Evolutionary conservation across 2,113 vertebrate genomes (phyloP).

Genomic region (Phalacrocorax brasilianus): DNA sequence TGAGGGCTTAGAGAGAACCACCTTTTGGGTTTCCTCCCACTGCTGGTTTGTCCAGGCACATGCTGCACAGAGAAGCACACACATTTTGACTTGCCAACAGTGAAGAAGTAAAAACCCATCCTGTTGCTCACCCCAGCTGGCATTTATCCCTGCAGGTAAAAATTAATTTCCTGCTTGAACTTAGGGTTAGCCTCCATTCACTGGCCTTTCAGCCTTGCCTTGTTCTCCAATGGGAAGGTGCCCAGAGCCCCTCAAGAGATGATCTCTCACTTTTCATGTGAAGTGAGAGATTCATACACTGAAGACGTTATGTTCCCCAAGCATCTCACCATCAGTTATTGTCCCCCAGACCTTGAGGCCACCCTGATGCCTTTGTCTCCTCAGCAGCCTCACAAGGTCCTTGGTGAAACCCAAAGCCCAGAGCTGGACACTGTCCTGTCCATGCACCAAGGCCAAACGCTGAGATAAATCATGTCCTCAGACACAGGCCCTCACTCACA

Average conservation of each 20-base stretch:
- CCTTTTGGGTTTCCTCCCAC: neutral
- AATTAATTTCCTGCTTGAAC: neutral
- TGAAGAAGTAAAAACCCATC: neutral
- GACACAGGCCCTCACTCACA: neutral
- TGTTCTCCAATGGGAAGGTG: neutral
- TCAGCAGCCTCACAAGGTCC: neutral
- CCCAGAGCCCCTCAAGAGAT: neutral
- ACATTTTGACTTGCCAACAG: neutral
- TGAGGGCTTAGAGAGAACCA: neutral
- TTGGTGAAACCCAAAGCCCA: neutral
- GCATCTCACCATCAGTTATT: neutral
- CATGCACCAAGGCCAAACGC: neutral
- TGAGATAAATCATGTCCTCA: neutral
- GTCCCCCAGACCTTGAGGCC: neutral
- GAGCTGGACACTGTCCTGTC: neutral
- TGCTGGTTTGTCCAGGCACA: neutral
- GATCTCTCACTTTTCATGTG: neutral
- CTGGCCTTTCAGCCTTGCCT: neutral
- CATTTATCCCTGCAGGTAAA: neutral
- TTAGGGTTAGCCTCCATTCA: neutral
- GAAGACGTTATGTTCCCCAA: neutral
- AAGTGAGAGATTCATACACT: too few species aligned
- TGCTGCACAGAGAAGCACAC: neutral
- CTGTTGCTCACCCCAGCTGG: fast-evolving
- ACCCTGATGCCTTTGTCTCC: neutral